Base-by-base conservation (phyloP, 2,797 vertebrate species). In the Ispidina picta region DNA sequence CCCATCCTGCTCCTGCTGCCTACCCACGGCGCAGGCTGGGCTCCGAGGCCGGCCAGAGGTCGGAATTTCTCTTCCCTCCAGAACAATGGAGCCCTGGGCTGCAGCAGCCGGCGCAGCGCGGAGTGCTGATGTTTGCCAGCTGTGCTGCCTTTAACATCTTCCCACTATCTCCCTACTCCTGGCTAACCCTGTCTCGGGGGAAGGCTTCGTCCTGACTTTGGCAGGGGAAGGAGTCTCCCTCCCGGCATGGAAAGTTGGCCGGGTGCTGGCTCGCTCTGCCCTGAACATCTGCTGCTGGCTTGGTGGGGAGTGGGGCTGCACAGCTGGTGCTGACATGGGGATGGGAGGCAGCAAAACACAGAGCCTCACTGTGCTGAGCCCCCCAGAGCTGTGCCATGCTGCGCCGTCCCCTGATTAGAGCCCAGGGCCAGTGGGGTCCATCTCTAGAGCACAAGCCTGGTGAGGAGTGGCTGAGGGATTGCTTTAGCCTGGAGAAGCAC, bases 121-220 rank as follows among this genome's bases (percentile, higher is more conserved):
- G 92, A 46, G 13, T 63, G 85, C 91, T 96, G 94, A 96, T 93
- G 89, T 89, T 72, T 94, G 93, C 94, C 95, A 95, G 95, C 95
- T 96, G 95, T 92, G 79, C 70, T 94, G 94, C 91, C 80, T 92
- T 89, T 89, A 93, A 84, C 93, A 93, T 95, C 95, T 96, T 93
- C 93, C 89, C 93, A 89, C 93, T 95, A 96, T 95, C 94, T 96
- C 85, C 1, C 7, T 58, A 9, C 6, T 92, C 84, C 93, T 89
- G 91, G 94, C 91, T 72, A 75, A 46, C 87, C 80, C 90, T 41
- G 6, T 78, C 92, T 41, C 44, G 90, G 66, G 93, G 91, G 54
- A 71, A 81, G 71, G 71, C 64, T 84, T 51, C 0, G 26, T 62
- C 95, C 91, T 89, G 80, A 59, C 80, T 95, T 95, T 91, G 93